Evolutionary conservation across 2,888 invertebrate species (phyloP), one percentile per base, ranked within the genome.

Genomic region (Harmothoe impar): DNA sequence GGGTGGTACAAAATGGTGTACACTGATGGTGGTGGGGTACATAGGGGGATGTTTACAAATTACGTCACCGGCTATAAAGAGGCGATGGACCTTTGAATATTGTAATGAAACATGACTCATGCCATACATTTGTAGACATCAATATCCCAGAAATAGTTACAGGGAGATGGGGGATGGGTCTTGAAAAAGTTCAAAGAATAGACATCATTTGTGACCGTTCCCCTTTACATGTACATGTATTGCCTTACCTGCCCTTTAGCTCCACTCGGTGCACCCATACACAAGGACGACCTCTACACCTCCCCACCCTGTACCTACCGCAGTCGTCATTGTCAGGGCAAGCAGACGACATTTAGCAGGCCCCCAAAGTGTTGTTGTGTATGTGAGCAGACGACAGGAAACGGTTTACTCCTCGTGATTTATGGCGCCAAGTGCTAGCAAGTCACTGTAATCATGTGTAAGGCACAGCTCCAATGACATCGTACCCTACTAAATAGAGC

Each of bases 381-480:
- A 72, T 15, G 72, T 72, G 31, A 72, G 72, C 29, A 72, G 72
- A 29, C 72, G 25, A 29, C 72, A 72, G 68, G 68, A 68, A 68
- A 68, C n/a, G 68, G 72, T 72, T 72, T 29, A 72, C 72, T 15
- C 25, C 29, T 43, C 3, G 25, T 72, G 29, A 72, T 72, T 23
- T 29, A 72, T 72, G 72, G 72, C 72, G 72, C 25, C 15, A 15
- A 72, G 72, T 25, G 25, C 29, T 29, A 15, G 15, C 72, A 72
- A 72, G 72, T n/a, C 72, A 12, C 31, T 72, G 72, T 72, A 72
- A 72, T 72, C 72, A 72, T 72, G 25, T 72, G 72, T 72, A 72
- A 72, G 72, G 3, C 15, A 72, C 72, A 72, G 72, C 0, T 72
- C 72, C 72, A 72, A 72, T 72, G 25, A 15, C 29, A 29, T 12